Conservation (phyloP, 1,140 invertebrate species). For the Maniola jurtina region DNA sequence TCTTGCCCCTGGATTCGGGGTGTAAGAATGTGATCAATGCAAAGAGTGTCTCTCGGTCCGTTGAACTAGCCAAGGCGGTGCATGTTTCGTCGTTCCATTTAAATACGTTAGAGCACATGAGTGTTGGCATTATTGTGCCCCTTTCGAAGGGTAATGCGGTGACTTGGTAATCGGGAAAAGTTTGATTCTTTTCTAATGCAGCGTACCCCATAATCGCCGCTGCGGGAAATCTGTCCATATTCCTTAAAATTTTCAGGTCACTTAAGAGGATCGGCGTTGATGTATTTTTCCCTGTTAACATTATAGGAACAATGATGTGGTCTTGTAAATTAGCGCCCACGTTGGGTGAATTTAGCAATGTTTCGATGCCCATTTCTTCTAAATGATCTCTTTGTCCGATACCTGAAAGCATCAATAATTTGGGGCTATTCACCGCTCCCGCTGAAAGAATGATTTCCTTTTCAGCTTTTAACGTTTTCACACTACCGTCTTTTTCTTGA, state of each 20-base stretch:
- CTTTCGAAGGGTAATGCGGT: constrained; percentile 38
- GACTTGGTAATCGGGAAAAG: constrained; percentile 50
- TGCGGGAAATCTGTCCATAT: constrained; percentile 39
- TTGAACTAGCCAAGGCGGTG: constrained; percentile 67
- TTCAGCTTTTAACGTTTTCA: constrained; percentile 40
- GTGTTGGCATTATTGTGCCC: constrained; percentile 79
- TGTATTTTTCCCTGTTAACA: constrained; percentile 76
- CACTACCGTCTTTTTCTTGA: constrained; percentile 53
- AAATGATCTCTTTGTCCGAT: constrained; percentile 67
- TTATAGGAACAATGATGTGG: constrained; percentile 84
- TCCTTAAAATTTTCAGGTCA: constrained; percentile 27
- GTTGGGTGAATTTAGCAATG: constrained; percentile 76
- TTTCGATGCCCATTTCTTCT: constrained; percentile 62
- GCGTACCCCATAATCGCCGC: constrained; percentile 35
- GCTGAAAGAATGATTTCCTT: constrained; percentile 79
- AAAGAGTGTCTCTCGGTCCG: constrained; percentile 86
- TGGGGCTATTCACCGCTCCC: constrained; percentile 76
- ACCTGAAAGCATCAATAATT: constrained; percentile 71
- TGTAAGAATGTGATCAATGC: constrained; percentile 89
- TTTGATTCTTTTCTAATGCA: constrained; percentile 47
- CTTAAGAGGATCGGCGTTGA: constrained; percentile 22
- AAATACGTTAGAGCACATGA: constrained; percentile 84
- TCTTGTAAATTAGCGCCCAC: constrained; percentile 87
- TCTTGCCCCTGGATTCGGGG: constrained; percentile 86
- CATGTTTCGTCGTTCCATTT: constrained; percentile 81